Percentiles rank a stretch among this genome's conserved stretches.
Conservation (phyloP, 1,140 invertebrate species). For the Cataglyphis hispanica region DNA sequence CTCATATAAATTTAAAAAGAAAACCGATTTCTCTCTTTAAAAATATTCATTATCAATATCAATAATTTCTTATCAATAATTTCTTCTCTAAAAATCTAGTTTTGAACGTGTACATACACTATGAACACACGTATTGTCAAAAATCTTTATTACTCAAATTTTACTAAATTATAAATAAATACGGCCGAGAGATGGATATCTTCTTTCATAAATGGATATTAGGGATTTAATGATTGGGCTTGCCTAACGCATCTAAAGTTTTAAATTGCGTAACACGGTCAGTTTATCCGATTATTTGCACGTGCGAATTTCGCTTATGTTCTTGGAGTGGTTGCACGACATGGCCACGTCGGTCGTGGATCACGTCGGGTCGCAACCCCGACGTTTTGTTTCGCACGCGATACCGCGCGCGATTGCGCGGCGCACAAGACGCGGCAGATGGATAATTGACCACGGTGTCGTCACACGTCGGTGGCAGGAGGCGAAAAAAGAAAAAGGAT, state of each 20-base stretch:
- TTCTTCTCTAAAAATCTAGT: no score
- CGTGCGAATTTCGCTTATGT: conserved; percentile 38
- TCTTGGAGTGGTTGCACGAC: conserved; percentile 26
- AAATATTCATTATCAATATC: neutral
- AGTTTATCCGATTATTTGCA: conserved; percentile 52
- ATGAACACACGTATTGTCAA: no score
- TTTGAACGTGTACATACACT: no score
- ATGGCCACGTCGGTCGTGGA: conserved; percentile 16
- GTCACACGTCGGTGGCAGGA: conserved; percentile 46
- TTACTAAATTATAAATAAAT: conserved; percentile 2
- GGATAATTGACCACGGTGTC: conserved; percentile 57
- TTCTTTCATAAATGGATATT: neutral
- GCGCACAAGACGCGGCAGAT: conserved; percentile 45
- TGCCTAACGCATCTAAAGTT: conserved; percentile 17
- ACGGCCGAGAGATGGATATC: neutral
- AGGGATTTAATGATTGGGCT: neutral
- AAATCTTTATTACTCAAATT: neutral
- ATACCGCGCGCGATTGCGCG: conserved; percentile 52
- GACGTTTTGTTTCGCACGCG: conserved; percentile 56
- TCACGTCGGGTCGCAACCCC: conserved; percentile 61
- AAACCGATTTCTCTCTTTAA: neutral
- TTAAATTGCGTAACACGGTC: conserved; percentile 39
- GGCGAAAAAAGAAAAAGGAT: conserved; percentile 44
- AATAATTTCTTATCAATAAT: no score
- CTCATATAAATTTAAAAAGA: neutral